These are phyloP conservation scores for Probosciger aterrimus DNA, from an alignment of 2,113 vertebrate genomes.

Conservation along the genomic window DNA sequence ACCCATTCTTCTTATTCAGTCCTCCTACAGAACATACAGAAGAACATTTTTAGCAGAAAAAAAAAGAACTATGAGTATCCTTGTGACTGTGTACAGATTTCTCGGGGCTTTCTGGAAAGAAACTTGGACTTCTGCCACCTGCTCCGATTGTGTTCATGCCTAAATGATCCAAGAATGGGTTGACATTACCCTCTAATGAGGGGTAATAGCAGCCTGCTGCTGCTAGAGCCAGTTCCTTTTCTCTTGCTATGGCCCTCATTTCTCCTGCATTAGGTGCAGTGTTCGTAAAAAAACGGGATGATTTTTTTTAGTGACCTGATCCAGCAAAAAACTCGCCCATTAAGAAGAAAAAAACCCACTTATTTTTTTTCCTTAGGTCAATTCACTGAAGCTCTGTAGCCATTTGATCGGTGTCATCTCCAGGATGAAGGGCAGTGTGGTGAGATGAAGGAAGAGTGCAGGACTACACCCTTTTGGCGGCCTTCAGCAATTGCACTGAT, in stretches of 20 bases:
- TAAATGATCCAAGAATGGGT: constrained; percentile 48
- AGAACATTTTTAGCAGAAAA: constrained; percentile 21
- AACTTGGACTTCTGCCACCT: constrained; percentile 48
- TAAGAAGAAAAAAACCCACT: not conserved
- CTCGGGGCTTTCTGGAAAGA: constrained; percentile 22
- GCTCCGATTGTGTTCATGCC: constrained; percentile 47
- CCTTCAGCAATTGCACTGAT: constrained; percentile 11
- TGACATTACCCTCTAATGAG: constrained; percentile 54
- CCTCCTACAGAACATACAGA: constrained; percentile 25
- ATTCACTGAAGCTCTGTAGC: not conserved
- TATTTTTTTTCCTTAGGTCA: not conserved
- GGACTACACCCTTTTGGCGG: constrained; percentile 63
- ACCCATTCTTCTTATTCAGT: not conserved
- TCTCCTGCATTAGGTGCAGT: not conserved
- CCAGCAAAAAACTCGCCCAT: not conserved
- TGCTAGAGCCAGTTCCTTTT: not conserved
- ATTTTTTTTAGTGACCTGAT: not conserved
- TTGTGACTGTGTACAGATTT: constrained; percentile 13
- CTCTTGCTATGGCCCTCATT: not conserved
- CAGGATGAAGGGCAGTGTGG: not conserved
- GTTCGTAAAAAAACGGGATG: too few species aligned
- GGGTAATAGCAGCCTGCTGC: constrained; percentile 35
- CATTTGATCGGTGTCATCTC: not conserved
- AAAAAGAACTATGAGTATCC: not conserved
- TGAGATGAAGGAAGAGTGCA: constrained; percentile 22